These are phyloP conservation scores for Orestias chungarensis DNA, from an alignment of 2,797 vertebrate species.

Conservation along the genomic window DNA sequence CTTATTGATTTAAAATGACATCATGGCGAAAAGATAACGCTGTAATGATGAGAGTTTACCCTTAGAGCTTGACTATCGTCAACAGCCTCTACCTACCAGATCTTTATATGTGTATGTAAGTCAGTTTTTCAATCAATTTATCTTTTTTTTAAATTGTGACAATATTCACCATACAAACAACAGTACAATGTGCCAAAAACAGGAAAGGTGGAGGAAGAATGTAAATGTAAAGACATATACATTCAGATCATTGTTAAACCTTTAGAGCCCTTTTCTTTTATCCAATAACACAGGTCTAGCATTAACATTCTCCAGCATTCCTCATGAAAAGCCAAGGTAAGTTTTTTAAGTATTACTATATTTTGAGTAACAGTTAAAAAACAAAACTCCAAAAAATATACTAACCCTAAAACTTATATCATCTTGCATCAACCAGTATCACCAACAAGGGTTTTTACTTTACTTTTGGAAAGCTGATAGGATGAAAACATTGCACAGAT, in stretches of 20 bases:
- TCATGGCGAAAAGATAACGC: not conserved
- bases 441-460: too few species aligned
- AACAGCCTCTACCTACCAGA: not conserved
- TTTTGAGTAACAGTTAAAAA: conserved; percentile 58
- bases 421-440: conserved; percentile 55
- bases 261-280: conserved; percentile 58
- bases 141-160: not conserved
- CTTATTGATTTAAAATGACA: conserved; percentile 11
- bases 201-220: conserved; percentile 24
- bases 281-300: conserved; percentile 70
- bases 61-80: not conserved
- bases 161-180: not conserved
- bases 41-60: not conserved
- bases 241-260: conserved; percentile 65
- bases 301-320: conserved; percentile 59
- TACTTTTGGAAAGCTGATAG: conserved; percentile 2
- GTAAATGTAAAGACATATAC: conserved; percentile 44
- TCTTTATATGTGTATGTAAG: not conserved
- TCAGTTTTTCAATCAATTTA: too few species aligned
- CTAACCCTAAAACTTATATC: conserved; percentile 56
- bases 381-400: conserved; percentile 56
- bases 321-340: conserved; percentile 64
- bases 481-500: conserved; percentile 14
- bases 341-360: conserved; percentile 74
- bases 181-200: conserved; percentile 35